These are phyloP conservation scores for Tadarida brasiliensis DNA, from an alignment of 2,797 vertebrate species.

Conservation along the genomic window DNA sequence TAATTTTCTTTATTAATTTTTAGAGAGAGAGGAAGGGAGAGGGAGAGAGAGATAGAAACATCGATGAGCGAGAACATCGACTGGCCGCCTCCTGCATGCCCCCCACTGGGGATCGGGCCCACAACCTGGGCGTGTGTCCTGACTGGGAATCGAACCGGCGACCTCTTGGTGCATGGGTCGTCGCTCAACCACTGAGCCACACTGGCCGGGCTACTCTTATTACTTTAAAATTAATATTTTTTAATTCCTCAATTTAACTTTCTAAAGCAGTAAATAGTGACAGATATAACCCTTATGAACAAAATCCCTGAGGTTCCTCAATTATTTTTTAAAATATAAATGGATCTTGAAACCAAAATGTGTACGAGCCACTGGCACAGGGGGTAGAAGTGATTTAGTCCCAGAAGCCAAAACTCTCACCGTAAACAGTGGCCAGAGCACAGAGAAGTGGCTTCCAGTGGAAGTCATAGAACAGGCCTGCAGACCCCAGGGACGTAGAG, in stretches of 20 bases:
- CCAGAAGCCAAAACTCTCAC: not conserved
- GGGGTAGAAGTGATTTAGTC: not conserved
- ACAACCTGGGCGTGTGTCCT: too few species aligned
- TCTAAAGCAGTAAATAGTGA: not conserved
- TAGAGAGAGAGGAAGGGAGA: too few species aligned
- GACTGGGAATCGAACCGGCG: too few species aligned
- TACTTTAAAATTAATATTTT: conserved; percentile 13
- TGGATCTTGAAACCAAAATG: not conserved
- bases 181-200: too few species aligned
- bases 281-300: not conserved
- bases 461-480: not conserved
- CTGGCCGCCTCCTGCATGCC: too few species aligned
- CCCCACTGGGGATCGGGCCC: too few species aligned
- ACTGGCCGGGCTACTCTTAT: not conserved
- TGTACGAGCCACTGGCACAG: not conserved
- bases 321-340: not conserved
- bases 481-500: not conserved
- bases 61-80: too few species aligned
- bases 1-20: not conserved
- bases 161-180: too few species aligned
- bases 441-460: not conserved
- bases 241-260: not conserved
- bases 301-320: not conserved
- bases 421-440: not conserved
- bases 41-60: too few species aligned